These are phyloP conservation scores for Gavia stellata DNA, from an alignment of 2,113 vertebrate genomes.

Conservation along the genomic window DNA sequence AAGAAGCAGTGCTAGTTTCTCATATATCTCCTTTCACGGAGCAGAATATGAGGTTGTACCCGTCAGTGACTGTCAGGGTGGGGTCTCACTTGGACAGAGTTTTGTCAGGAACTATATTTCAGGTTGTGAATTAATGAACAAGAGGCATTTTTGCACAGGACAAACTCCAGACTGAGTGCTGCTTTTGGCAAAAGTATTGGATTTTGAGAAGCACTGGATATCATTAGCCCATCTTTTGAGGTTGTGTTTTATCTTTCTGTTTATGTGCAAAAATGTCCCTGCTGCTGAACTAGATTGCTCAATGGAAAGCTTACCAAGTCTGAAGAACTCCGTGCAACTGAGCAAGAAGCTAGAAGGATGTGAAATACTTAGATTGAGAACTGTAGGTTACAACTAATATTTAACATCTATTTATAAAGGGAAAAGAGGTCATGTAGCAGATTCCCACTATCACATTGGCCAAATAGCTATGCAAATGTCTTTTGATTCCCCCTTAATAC, in stretches of 20 bases:
- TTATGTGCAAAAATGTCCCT: background rate
- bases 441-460: background rate
- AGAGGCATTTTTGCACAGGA: background rate
- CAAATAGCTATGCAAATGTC: conserved; percentile 3
- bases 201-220: background rate
- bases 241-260: background rate
- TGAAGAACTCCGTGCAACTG: background rate
- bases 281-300: background rate
- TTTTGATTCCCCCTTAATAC: conserved; percentile 13
- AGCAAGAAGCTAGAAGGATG: background rate
- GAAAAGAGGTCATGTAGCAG: background rate
- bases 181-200: background rate
- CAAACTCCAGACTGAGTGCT: background rate
- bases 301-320: background rate
- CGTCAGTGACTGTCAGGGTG: background rate
- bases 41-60: background rate
- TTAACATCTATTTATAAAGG: background rate
- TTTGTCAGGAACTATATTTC: background rate
- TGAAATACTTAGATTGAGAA: background rate
- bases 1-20: background rate
- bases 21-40: background rate
- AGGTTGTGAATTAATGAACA: background rate
- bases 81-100: background rate
- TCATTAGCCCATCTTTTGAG: background rate
- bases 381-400: background rate